Evolutionary conservation across 2,797 vertebrate genomes (phyloP).

Genomic region (Lacerta viridis): DNA sequence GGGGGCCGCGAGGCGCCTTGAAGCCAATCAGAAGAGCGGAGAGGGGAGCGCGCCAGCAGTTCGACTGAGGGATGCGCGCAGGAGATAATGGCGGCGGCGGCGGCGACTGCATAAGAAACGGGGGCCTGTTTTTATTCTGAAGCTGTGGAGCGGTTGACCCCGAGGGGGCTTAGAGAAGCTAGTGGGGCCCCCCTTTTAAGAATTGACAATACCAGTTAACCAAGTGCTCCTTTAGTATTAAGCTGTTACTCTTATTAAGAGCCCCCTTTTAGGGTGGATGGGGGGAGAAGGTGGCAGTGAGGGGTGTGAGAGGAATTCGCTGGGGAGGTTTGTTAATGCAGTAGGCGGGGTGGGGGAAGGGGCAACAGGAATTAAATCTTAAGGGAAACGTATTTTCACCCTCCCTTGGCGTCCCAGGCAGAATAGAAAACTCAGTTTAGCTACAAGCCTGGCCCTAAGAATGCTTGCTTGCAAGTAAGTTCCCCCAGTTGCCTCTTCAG

Average conservation of each 20-base stretch:
- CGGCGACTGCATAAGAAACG: neutral
- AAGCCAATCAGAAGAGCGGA: slow-evolving; percentile 10
- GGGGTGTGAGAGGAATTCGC: too few relatives aligned
- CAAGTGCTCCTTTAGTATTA: neutral
- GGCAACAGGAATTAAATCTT: neutral
- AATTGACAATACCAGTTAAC: accelerated
- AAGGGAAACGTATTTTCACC: neutral
- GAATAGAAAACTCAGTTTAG: neutral
- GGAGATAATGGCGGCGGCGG: neutral
- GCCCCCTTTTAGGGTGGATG: neutral
- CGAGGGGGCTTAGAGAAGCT: neutral
- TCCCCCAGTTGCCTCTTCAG: neutral
- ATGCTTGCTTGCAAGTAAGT: neutral
- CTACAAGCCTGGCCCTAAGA: neutral
- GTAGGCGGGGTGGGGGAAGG: too few relatives aligned
- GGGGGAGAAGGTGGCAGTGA: neutral
- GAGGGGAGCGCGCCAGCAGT: slow-evolving; percentile 22
- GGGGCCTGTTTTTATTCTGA: too few relatives aligned
- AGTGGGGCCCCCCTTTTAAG: too few relatives aligned
- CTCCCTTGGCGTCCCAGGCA: neutral
- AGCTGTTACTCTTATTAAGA: accelerated
- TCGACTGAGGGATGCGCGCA: neutral
- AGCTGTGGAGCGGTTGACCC: neutral
- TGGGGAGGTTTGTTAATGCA: neutral
- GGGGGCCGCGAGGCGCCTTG: accelerated